Percentiles rank a stretch among this genome's conserved stretches.
These are phyloP conservation scores for Sandelia bainsii DNA, from an alignment of 2,797 vertebrate genomes.

Conservation along the genomic window DNA sequence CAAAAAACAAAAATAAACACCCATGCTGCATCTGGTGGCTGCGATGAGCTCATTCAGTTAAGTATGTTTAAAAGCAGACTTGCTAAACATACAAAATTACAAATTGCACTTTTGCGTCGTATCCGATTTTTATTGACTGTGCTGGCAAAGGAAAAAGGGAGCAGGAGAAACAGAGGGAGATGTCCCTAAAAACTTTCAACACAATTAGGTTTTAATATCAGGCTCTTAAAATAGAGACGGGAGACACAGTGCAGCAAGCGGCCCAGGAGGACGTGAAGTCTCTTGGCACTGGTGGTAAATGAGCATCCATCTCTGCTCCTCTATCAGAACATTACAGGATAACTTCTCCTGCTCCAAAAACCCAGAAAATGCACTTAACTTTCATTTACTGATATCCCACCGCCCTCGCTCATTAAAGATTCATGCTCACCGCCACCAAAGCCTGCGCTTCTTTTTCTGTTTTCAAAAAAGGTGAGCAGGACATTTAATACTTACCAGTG, in stretches of 20 bases:
- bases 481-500: constrained; percentile 49
- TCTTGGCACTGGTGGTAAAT: constrained; percentile 64
- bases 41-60: constrained; percentile 2
- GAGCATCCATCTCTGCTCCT: constrained; percentile 55
- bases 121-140: constrained; percentile 18
- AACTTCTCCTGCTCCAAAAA: constrained; percentile 77
- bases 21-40: constrained; percentile 32
- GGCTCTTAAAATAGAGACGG: constrained; percentile 73
- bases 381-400: constrained; percentile 71
- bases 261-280: constrained; percentile 63
- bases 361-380: constrained; percentile 75
- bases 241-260: constrained; percentile 52
- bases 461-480: constrained; percentile 52
- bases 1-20: not conserved
- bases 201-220: constrained; percentile 70
- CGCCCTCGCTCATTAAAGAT: constrained; percentile 74
- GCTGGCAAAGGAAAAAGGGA: not conserved
- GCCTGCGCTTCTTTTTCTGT: constrained; percentile 12
- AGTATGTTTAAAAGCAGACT: not conserved
- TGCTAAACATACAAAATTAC: constrained; percentile 12
- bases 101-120: not conserved
- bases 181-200: constrained; percentile 47
- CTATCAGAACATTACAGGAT: constrained; percentile 45
- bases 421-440: constrained; percentile 50
- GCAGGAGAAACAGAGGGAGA: constrained; percentile 33